Conservation (phyloP, 2,888 invertebrate species). For the Hipparchia semele region DNA sequence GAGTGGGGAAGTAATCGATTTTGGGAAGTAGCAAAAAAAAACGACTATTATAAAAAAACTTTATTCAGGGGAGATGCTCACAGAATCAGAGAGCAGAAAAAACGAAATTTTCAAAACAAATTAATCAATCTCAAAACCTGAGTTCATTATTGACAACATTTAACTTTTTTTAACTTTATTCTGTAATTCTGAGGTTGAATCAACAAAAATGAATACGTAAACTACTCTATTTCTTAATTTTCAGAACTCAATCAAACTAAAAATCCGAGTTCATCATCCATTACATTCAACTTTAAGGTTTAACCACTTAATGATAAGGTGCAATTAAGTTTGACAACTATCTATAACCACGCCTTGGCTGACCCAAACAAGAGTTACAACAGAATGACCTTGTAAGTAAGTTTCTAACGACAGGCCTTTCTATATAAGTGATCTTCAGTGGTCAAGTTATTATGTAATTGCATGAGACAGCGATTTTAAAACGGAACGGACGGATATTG, state of each 20-base stretch:
- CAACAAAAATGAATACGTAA: not conserved
- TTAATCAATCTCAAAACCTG: not conserved
- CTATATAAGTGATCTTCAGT: conserved; percentile 37
- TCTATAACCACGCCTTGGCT: conserved; percentile 6
- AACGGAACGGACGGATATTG: not conserved
- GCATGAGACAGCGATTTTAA: conserved; percentile 14
- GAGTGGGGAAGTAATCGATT: no score
- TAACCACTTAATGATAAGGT: not conserved
- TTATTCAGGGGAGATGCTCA: no score
- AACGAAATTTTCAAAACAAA: not conserved
- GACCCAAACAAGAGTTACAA: conserved; percentile 26
- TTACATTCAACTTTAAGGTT: not conserved
- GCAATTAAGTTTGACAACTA: not conserved
- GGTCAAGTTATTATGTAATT: conserved; percentile 39
- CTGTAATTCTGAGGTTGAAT: not conserved
- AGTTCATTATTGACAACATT: not conserved
- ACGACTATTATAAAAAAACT: no score
- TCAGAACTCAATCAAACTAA: not conserved
- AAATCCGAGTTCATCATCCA: not conserved
- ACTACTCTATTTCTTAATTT: not conserved
- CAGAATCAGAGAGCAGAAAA: no score
- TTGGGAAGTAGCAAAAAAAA: no score
- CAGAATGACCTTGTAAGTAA: conserved; percentile 31
- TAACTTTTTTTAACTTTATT: not conserved
- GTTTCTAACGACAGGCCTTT: conserved; percentile 41